These are phyloP conservation scores for Gambusia yucatana DNA, from an alignment of 2,797 vertebrate species.

Conservation along the genomic window DNA sequence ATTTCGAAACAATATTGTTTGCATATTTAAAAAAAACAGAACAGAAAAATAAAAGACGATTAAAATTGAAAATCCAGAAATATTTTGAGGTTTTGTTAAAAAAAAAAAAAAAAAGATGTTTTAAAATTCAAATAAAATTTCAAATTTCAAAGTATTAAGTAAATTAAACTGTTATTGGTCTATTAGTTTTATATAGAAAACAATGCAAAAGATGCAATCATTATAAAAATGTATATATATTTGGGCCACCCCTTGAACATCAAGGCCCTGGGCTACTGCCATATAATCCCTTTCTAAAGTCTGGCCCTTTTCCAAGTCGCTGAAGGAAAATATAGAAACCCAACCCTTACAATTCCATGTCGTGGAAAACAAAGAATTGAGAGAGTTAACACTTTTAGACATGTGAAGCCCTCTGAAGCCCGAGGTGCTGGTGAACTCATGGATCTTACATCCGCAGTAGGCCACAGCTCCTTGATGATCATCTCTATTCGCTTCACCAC, in stretches of 20 bases:
- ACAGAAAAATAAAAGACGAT: background rate
- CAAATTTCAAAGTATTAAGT: too few species aligned
- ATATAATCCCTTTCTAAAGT: too few species aligned
- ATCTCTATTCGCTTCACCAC: constrained; percentile 95
- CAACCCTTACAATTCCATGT: background rate
- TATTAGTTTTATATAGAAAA: too few species aligned
- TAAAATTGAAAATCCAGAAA: background rate
- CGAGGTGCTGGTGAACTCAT: background rate
- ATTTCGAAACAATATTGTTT: background rate
- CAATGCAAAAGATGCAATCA: too few species aligned
- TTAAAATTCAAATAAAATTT: too few species aligned
- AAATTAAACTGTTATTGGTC: too few species aligned
- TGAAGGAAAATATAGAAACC: background rate
- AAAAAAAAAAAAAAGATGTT: too few species aligned
- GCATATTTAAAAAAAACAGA: background rate
- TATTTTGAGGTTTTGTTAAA: background rate
- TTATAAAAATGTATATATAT: too few species aligned
- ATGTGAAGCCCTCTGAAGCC: too few species aligned
- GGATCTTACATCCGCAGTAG: constrained; percentile 89
- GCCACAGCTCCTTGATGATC: constrained; percentile 97
- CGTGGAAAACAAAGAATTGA: background rate
- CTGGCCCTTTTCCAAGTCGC: background rate
- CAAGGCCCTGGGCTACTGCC: too few species aligned
- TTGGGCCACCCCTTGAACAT: too few species aligned
- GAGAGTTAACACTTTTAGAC: background rate